A percentile compares a stretch with the other conserved stretches of the same genome.
Conservation (phyloP, 2,797 vertebrate species). For the Cyprinodon diabolis region DNA sequence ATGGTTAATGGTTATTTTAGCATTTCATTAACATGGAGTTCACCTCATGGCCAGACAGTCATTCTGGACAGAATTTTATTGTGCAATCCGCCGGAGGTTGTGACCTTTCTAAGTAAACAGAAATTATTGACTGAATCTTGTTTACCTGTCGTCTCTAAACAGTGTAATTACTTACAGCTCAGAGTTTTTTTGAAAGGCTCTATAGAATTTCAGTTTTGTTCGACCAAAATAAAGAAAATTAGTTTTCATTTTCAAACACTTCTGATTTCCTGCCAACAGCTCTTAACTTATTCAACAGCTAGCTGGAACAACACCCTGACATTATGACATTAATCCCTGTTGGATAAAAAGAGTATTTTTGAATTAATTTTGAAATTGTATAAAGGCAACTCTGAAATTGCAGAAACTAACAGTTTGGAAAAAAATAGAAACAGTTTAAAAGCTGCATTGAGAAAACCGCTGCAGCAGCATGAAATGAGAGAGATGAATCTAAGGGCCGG, state of each 20-base stretch:
- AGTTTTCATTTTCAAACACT: not conserved
- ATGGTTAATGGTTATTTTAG: not conserved
- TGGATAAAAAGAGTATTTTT: too few species aligned
- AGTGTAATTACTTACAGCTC: not conserved
- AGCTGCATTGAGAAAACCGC: not conserved
- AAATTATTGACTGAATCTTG: slow-evolving; percentile 27
- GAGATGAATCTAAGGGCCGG: not conserved
- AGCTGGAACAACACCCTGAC: too few species aligned
- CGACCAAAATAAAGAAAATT: not conserved
- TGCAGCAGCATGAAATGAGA: not conserved
- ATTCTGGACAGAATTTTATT: not conserved
- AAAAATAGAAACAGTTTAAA: not conserved
- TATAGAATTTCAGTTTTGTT: not conserved
- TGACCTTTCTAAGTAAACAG: not conserved
- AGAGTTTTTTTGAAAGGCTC: not conserved
- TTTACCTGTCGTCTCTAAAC: not conserved
- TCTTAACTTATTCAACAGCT: too few species aligned
- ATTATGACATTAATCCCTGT: too few species aligned
- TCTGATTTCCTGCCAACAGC: not conserved
- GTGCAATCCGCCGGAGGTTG: not conserved
- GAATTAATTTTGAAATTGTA: not conserved
- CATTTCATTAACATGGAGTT: not conserved
- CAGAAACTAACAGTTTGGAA: not conserved
- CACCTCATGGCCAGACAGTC: not conserved
- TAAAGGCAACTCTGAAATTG: not conserved